Percentiles rank a stretch among this genome's conserved stretches.
phyloP scores from a whole-genome alignment of 37 sponge, comb jelly and placozoan species.

The Eunapius fragilis region DNA sequence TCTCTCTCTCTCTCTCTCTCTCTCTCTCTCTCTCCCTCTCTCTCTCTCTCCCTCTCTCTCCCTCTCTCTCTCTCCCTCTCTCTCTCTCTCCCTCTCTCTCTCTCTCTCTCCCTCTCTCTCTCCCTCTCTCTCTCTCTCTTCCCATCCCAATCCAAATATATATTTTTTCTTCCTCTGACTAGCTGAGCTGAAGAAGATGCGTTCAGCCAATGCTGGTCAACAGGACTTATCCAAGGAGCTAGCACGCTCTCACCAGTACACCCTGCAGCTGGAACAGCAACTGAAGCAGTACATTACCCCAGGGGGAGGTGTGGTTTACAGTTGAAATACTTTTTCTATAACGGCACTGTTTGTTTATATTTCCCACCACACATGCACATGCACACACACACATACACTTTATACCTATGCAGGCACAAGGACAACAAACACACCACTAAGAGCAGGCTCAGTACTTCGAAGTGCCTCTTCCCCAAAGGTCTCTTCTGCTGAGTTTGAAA shows the following conservation, averaged over 20 bases:
- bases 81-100: too few species aligned
- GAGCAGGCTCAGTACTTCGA: too few species aligned
- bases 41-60: too few species aligned
- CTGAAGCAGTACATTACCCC: slow-evolving; percentile 39
- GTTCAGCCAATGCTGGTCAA: slow-evolving; percentile 1
- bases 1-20: too few species aligned
- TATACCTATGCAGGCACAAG: too few species aligned
- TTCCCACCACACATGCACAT: neutral
- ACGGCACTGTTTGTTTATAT: neutral
- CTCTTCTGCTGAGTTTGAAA: slow-evolving; percentile 23
- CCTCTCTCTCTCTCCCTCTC: too few species aligned
- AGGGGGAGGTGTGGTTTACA: neutral
- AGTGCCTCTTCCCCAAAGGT: too few species aligned
- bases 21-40: too few species aligned
- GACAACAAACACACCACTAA: too few species aligned
- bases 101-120: too few species aligned
- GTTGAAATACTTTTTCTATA: neutral
- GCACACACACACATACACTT: neutral
- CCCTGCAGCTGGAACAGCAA: slow-evolving; percentile 83
- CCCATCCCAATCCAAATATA: too few species aligned
- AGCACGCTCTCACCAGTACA: slow-evolving; percentile 70
- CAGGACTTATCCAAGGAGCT: slow-evolving; percentile 37
- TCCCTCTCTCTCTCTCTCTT: too few species aligned
- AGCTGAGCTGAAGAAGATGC: slow-evolving; percentile 63
- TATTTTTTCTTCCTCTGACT: neutral